These are phyloP conservation scores for Zaprionus obscuricornis DNA, from an alignment of 2,888 invertebrate genomes.

Conservation along the genomic window DNA sequence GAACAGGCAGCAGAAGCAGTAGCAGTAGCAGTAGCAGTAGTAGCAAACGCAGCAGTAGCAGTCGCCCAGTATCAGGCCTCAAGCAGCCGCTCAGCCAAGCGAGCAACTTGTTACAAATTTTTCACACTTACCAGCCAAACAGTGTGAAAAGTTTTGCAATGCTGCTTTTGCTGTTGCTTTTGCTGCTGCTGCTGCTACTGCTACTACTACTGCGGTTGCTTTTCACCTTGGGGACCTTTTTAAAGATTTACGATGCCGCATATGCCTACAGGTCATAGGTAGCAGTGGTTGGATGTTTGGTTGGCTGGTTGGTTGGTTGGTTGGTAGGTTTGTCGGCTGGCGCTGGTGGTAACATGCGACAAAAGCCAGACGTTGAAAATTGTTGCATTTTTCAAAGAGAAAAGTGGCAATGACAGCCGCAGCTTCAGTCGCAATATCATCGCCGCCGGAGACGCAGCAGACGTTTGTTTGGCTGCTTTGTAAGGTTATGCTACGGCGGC, in stretches of 20 bases:
- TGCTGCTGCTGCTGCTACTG: conserved; percentile 8
- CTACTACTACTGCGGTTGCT: conserved; percentile 28
- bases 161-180: conserved; percentile 1
- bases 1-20: background rate
- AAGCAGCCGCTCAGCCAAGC: conserved; percentile 54
- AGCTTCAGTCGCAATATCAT: conserved; percentile 29
- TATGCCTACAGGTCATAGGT: conserved; percentile 81
- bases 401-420: conserved; percentile 74
- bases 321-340: too few species aligned
- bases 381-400: conserved; percentile 77
- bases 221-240: conserved; percentile 78
- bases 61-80: conserved; percentile 42
- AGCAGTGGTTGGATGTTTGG: conserved; percentile 27
- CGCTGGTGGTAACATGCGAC: conserved; percentile 38
- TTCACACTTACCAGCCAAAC: conserved; percentile 70
- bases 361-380: conserved; percentile 68
- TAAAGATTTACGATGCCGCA: conserved; percentile 82
- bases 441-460: conserved; percentile 14
- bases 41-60: too few species aligned
- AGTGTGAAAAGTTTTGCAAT: conserved; percentile 51
- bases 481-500: too few species aligned
- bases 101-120: conserved; percentile 77
- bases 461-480: too few species aligned
- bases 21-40: conserved; percentile 18
- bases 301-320: too few species aligned